Base-by-base conservation (phyloP, 2,888 invertebrate genomes). In the Microctonus aethiopoides region DNA sequence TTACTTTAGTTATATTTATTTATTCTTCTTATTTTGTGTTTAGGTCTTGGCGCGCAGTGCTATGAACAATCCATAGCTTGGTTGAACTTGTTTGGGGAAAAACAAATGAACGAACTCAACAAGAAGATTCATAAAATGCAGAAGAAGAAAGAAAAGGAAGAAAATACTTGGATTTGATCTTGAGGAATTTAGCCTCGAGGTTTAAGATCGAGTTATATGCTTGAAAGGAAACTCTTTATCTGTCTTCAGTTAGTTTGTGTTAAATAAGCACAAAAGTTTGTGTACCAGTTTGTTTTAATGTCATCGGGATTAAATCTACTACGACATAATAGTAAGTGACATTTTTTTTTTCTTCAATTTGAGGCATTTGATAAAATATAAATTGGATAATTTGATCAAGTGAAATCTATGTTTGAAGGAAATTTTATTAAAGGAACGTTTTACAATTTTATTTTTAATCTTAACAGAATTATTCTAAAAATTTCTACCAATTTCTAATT, bases 171-270 rank as follows among this genome's bases (percentile, higher is more conserved):
- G 26, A 54, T 36, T 54, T 36, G 39, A 65, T 65, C 22, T 26
- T 34, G 13, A 26, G 22, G 16, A 57, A 52, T 7, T 34, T 34
- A 22, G 22, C n/a, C 13, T 39, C 4, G 7, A 57, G 39, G 26
- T 22, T 9, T 20, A 39, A 26, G 57, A 65, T 65, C 26, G 57
- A 65, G 36, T 57, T 39, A 65, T 64, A 52, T 32, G 26, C 39
- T 39, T 46, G 62, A 46, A 22, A 24, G 10, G 10, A 46, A 41
- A 34, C 39, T 54, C 7, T 29, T 29, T 29, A 29, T 29, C 29
- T 29, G 7, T 29, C 54, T 9, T 56, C 24, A n/a, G 36, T 52
- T 63, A 20, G 32, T 63, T n/a, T 20, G 4, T 2, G 20, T 51
- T 52, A 32, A 63, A 32, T 34, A 22, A 36, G n/a, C 32, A 63